Percentiles rank a stretch among this genome's conserved stretches.
Evolutionary conservation across 1,140 invertebrate genomes (phyloP).

Genomic region (Cyrtorhinus lividipennis): DNA sequence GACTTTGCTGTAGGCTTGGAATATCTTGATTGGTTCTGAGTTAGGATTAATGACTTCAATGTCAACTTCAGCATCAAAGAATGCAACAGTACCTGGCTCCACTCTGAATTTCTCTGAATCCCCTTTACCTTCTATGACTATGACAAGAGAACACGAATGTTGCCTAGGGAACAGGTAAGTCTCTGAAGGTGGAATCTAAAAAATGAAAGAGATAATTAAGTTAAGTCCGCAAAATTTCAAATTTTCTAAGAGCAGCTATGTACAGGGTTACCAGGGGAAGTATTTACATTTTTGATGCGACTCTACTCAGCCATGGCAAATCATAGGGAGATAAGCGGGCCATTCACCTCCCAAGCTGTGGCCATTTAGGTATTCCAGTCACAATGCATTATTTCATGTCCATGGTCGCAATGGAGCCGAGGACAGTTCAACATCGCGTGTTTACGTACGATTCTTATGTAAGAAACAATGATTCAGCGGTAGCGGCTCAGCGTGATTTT

Average conservation of each 20-base stretch:
- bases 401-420: too few species aligned
- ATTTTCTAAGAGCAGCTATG: background rate
- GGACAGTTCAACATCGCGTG: background rate
- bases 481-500: too few species aligned
- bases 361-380: too few species aligned
- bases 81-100: background rate
- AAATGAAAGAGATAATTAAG: background rate
- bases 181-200: conserved; percentile 3
- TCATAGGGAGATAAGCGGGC: too few species aligned
- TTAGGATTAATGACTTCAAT: background rate
- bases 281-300: too few species aligned
- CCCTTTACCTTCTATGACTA: conserved; percentile 10
- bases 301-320: too few species aligned
- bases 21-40: background rate
- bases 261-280: background rate
- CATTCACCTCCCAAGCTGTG: too few species aligned
- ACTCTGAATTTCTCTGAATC: background rate
- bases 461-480: too few species aligned
- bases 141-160: background rate
- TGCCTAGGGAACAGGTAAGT: background rate
- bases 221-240: background rate
- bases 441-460: too few species aligned
- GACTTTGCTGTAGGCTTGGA: background rate
- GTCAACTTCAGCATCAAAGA: background rate
- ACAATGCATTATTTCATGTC: too few species aligned